Base-by-base conservation (phyloP, 2,888 invertebrate genomes). In the Zhuqinia jingwanae region DNA sequence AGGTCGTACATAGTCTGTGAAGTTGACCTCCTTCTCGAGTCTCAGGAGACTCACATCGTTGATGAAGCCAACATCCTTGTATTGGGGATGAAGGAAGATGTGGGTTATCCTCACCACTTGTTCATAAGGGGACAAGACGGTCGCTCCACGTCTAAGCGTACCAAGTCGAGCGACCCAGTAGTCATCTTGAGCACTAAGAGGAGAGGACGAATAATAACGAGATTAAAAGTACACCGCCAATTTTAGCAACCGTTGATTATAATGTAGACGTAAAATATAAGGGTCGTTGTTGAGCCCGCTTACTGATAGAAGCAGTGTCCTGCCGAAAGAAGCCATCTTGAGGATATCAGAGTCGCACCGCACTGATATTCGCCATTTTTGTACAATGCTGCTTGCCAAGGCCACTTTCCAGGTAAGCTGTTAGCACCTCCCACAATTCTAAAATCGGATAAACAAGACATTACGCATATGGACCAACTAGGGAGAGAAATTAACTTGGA, bases 321-420 rank as follows among this genome's bases (percentile, higher is more conserved):
- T 63, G 96, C 96, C 0, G 96, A 96, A 6, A 96, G 93, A 75
- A 96, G 94, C 96, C 96, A 96, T 91, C 94, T 93, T 84, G 94
- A 93, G 15, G 94, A 94, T 89, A 96, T 94, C 65, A 96, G 94
- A 1, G 96, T 96, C 22, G 95, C 96, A 22, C 96, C 96, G 92
- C 96, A 96, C 92, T 96, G 96, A 93, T 96, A 96, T 93, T 96
- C 96, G 0, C 96, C 96, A 93, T 96, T 96, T 91, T 96, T 95
- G 93, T 96, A 96, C 25, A 96, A 94, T 50, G 96, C 96, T n/a
- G 96, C 96, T 93, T 96, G 96, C 96, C 96, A 96, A 2, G 96
- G 96, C 96, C 96, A 95, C 90, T 88, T 86, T 22, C 96, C 96
- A 10, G 95, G 94, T 77, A 95, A 94, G 56, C 96, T 95, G 92